These are phyloP conservation scores for Aurelia sp. DNA, from an alignment of 30 jellyfish, hydroid and myxozoan genomes.

Conservation along the genomic window DNA sequence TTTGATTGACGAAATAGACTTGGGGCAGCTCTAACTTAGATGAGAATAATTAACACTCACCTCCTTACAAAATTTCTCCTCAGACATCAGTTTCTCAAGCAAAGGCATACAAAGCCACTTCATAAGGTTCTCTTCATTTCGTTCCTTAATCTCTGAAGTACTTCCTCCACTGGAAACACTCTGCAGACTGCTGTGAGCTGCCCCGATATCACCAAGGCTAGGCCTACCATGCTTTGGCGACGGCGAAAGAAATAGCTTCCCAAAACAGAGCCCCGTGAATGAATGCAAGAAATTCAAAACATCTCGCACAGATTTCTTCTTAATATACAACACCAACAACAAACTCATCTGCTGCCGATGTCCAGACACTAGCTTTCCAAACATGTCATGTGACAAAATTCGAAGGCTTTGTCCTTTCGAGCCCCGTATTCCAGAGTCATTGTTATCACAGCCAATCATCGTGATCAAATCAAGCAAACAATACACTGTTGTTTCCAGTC, in stretches of 20 bases:
- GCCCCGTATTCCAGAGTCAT: constrained; percentile 79
- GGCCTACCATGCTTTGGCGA: constrained; percentile 15
- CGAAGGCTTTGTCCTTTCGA: constrained; percentile 82
- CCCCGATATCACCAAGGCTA: constrained; percentile 24
- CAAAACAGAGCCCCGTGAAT: constrained; percentile 58
- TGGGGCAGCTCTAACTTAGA: too few relatives aligned
- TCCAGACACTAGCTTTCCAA: constrained; percentile 32
- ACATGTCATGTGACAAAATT: constrained; percentile 45
- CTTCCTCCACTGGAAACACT: constrained; percentile 45
- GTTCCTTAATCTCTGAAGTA: constrained; percentile 25
- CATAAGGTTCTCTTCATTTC: constrained; percentile 27
- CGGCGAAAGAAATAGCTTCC: constrained; percentile 25
- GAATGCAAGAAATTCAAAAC: constrained; percentile 50
- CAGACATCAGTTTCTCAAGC: constrained; percentile 31
- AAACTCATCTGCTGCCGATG: constrained; percentile 26
- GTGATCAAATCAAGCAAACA: constrained; percentile 62
- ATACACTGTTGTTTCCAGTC: constrained; percentile 38
- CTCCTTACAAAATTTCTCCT: constrained; percentile 55
- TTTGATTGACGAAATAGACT: too few relatives aligned
- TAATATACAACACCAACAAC: constrained; percentile 28
- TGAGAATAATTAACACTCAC: neutral
- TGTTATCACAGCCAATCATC: constrained; percentile 82
- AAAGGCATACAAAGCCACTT: constrained; percentile 35
- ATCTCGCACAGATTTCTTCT: constrained; percentile 9
- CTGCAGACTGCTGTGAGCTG: constrained; percentile 55